Percentiles rank a stretch among this genome's conserved stretches.
Evolutionary conservation across 30 jellyfish, hydroid and myxozoan genomes (phyloP).

Genomic region (Aurelia aurita complex sp. Pacific): DNA sequence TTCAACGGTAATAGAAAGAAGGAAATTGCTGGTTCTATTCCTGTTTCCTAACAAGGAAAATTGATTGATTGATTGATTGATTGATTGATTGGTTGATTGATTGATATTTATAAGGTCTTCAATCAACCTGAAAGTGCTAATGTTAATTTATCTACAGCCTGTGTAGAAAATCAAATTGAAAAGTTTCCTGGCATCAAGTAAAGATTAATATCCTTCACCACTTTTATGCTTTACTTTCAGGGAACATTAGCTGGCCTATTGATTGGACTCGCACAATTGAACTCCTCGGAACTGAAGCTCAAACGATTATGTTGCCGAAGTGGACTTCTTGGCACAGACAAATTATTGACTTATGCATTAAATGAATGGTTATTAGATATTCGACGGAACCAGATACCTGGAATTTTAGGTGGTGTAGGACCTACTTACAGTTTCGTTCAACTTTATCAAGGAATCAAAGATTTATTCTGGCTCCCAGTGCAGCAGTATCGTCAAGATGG

Average conservation of each 20-base stretch:
- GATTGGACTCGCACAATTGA: constrained; percentile 93
- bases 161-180: neutral
- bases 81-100: too few relatives aligned
- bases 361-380: constrained; percentile 96
- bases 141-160: neutral
- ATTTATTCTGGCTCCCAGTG: constrained; percentile 95
- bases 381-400: constrained; percentile 82
- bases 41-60: too few relatives aligned
- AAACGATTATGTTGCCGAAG: constrained; percentile 96
- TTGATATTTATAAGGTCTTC: too few relatives aligned
- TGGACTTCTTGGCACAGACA: constrained; percentile 95
- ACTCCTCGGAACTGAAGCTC: constrained; percentile 90
- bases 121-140: too few relatives aligned
- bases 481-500: constrained; percentile 99
- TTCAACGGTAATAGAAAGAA: too few relatives aligned
- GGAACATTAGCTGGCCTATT: constrained; percentile 95
- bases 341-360: constrained; percentile 64
- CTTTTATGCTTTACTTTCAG: constrained; percentile 43
- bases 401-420: constrained; percentile 98
- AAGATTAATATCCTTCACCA: neutral
- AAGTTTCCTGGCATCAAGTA: neutral
- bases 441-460: constrained; percentile 95
- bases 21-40: too few relatives aligned
- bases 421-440: constrained; percentile 97
- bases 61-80: too few relatives aligned